Percentiles rank a stretch among this genome's conserved stretches.
These are phyloP conservation scores for Cervus canadensis DNA, from an alignment of 2,113 vertebrate genomes.

Conservation along the genomic window DNA sequence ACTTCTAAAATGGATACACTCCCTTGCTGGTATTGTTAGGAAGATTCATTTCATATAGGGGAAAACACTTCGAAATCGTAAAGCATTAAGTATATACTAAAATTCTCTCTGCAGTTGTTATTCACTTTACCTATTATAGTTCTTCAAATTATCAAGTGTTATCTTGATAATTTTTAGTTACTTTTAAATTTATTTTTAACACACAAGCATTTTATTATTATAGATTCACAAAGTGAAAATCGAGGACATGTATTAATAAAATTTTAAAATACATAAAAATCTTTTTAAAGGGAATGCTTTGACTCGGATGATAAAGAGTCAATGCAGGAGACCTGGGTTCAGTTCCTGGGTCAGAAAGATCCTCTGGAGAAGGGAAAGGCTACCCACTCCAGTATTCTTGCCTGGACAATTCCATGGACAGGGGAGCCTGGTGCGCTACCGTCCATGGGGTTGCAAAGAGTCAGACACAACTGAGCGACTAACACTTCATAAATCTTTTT, in stretches of 20 bases:
- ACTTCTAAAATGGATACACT: neutral
- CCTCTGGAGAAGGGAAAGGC: neutral
- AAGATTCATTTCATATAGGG: neutral
- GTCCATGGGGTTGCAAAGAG: neutral
- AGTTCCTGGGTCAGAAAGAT: neutral
- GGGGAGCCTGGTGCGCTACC: rapidly evolving
- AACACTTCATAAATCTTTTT: neutral
- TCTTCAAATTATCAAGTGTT: neutral
- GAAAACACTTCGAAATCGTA: neutral
- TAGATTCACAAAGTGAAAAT: neutral
- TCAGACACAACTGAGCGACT: neutral
- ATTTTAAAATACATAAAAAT: neutral
- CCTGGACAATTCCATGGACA: neutral
- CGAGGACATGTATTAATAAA: neutral
- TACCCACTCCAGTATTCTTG: neutral
- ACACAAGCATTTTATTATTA: neutral
- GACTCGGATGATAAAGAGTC: neutral
- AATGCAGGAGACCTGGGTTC: neutral
- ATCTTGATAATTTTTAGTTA: neutral
- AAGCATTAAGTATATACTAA: neutral
- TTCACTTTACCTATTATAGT: neutral
- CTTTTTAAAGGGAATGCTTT: neutral
- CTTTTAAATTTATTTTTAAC: neutral
- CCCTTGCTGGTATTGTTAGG: neutral
- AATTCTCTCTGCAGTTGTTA: neutral